Evolutionary conservation across 2,888 invertebrate species (phyloP), one percentile per base, ranked within the genome.

Genomic region (Heteromurus nitidus): DNA sequence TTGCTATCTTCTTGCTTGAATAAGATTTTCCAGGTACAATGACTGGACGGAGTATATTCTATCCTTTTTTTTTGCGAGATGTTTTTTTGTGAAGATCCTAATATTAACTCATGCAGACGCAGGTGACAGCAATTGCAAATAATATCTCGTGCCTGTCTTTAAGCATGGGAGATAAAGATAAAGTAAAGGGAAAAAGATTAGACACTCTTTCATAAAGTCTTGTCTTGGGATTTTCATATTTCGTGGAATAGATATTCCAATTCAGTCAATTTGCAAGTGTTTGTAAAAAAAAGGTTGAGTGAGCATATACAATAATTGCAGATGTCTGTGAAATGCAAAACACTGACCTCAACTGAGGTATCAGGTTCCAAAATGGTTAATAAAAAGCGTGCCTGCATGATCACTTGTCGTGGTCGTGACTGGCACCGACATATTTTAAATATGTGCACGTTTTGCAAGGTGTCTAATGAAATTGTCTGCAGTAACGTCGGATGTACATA

Each of bases 361-460:
- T 75, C 75, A 65, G 65, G 75, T 75, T 75, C 65, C 75, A 75
- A 65, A 58, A 55, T 60, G 26, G 44, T 31, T 64, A 28, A 72
- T 53, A 22, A 16, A 42, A 20, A 18, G n/a, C 30, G 22, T 13
- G 20, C 62, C 16, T 62, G 62, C n/a, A 7, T 53, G 64, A 75
- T 65, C 75, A 67, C 53, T 65, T 67, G 75, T 53, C 28, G 36
- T 67, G 7, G 55, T 55, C 55, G 55, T 55, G 55, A 55, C 47
- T 47, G 47, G 47, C n/a, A 36, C 36, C 13, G 36, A 36, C 36
- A 36, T n/a, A n/a, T n/a, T n/a, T n/a, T n/a, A n/a, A n/a, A n/a
- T n/a, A n/a, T n/a, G n/a, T n/a, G n/a, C n/a, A n/a, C n/a, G n/a
- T n/a, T n/a, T n/a, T n/a, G n/a, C n/a, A n/a, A n/a, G n/a, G n/a